Base-by-base conservation (phyloP, 2,888 invertebrate species). In the Euproctis similis region DNA sequence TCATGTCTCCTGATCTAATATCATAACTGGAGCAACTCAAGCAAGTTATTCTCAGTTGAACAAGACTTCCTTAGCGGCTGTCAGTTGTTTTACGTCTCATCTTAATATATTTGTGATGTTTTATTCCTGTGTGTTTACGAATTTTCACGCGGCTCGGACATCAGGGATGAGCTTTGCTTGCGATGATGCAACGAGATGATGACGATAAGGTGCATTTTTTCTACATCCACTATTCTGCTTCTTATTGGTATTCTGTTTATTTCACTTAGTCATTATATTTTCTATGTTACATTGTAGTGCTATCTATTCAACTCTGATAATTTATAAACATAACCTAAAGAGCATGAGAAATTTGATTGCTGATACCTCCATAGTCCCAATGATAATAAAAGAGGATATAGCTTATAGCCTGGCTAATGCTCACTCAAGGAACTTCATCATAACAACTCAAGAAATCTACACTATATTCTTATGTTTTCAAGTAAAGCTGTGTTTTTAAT, bases 181-280 rank as follows among this genome's bases (percentile, higher is more conserved):
- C 61, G 73, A 77, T 78, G 77, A 81, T 82, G 82, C 82, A 84
- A 78, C 81, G 77, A 67, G 81, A 82, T 72, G 81, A 81, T 77
- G 80, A 82, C 71, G 74, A 81, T 77, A 84, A 82, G 82, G 82
- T 84, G 75, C 71, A 64, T 49, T 49, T 48, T 19, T 51, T 42
- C 48, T 49, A 39, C 42, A 45, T 55, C 51, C 34, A 34, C 38
- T 36, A 45, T 28, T 31, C n/a, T 31, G 53, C 55, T 51, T 58
- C 12, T 30, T n/a, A 19, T 33, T 50, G 27, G 28, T 62, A 36
- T 54, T 51, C 52, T 53, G 67, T 64, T 60, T 64, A 34, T 53
- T 50, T 29, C 42, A 48, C 45, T 53, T 35, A n/a, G n/a, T 44
- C 25, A 49, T 20, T 10, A 28, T 37, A 28, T 38, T 31, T 24